Base-by-base conservation (phyloP, 2,797 vertebrate species). In the Numenius phaeopus region DNA sequence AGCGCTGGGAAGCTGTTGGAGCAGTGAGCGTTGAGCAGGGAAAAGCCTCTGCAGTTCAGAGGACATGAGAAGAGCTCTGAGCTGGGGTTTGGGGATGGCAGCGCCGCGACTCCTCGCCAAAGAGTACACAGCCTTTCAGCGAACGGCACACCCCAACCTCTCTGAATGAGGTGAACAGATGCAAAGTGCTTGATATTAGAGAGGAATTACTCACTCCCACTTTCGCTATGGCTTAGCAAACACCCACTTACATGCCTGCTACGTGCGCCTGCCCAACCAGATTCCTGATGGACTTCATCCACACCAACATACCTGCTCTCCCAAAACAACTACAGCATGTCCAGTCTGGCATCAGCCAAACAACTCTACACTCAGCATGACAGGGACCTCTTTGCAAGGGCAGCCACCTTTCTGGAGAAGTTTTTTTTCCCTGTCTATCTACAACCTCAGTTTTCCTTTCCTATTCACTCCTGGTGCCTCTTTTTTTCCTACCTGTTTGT, bases 81-180 rank as follows among this genome's bases (percentile, higher is more conserved):
- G 46, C 39, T 32, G 14, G 76, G 23, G 17, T 58, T 37, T 72
- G 54, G 30, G 40, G 52, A 26, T 4, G 11, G 55, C 72, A 93
- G 37, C 4, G 2, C 30, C 18, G 34, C 0, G 0, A 15, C 12
- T 22, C 30, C 58, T 14, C 10, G 0, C 4, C 32, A 44, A 34
- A 79, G 69, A 23, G 29, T 30, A 14, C 0, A 0, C 7, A 37
- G 69, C 7, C 58, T 75, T 26, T 4, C 11, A 52, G 89, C 5
- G 1, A 42, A 8, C 22, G 85, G 59, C 26, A 44, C 55, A 27
- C 2, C 5, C 9, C 34, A 46, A 39, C 19, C 49, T 30, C 64
- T 30, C 57, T 7, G 47, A 19, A 16, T 3, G 8, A 64, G 39
- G 61, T 10, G 29, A 82, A 9, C 66, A 89, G 85, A 44, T 52